phyloP scores from a whole-genome alignment of 2,797 vertebrate genomes.

The Tokudaia tokunoshimensis region DNA sequence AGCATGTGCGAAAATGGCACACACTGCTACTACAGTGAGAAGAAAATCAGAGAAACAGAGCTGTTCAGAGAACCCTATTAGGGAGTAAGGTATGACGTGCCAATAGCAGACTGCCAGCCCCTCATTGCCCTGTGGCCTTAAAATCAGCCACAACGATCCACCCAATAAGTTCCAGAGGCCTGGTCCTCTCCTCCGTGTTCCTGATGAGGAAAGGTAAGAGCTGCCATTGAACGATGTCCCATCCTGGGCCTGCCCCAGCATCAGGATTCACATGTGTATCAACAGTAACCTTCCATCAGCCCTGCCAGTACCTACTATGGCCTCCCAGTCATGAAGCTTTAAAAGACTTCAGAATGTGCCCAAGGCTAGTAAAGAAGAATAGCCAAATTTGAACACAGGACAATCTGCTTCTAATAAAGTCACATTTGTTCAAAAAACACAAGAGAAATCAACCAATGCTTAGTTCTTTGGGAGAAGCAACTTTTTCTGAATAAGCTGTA shows the following conservation, averaged over 20 bases:
- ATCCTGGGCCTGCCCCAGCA: not conserved
- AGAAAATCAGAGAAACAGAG: not conserved
- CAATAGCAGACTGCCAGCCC: not conserved
- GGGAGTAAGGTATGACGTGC: not conserved
- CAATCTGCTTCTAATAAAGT: not conserved
- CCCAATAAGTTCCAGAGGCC: not conserved
- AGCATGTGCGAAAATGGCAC: constrained; percentile 53
- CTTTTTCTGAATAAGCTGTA: not conserved
- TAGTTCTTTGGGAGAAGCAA: not conserved
- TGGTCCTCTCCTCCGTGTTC: not conserved
- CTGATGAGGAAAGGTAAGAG: not conserved
- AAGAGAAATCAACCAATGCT: not conserved
- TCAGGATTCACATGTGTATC: not conserved
- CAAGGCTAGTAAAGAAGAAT: not conserved
- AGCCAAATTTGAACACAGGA: not conserved
- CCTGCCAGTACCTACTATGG: not conserved
- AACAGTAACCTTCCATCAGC: not conserved
- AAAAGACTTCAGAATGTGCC: not conserved
- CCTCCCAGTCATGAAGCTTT: not conserved
- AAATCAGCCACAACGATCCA: constrained; percentile 24
- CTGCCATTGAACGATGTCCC: not conserved
- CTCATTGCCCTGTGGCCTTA: constrained; percentile 5
- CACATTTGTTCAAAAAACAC: constrained; percentile 4
- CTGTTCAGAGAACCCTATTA: not conserved
- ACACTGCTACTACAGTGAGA: not conserved